Evolutionary conservation across 1,140 invertebrate genomes (phyloP).

Genomic region (Bilobella aurantiaca): DNA sequence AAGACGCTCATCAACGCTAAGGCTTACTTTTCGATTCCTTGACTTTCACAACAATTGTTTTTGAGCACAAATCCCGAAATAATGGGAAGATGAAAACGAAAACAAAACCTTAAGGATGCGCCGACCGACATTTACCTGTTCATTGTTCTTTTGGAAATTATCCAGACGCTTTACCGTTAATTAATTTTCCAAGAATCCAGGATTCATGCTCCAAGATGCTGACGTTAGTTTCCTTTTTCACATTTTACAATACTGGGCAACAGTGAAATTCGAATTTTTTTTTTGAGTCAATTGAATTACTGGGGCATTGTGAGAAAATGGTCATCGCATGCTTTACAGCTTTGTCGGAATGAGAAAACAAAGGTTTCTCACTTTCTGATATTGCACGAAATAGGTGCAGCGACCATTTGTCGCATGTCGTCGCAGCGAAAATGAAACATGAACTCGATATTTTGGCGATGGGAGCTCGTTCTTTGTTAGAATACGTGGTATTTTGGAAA

Average conservation of each 20-base stretch:
- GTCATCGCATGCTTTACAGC: not conserved
- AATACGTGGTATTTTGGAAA: no score
- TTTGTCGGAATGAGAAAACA: not conserved
- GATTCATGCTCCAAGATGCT: not conserved
- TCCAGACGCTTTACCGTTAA: not conserved
- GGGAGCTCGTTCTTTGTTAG: no score
- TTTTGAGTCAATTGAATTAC: not conserved
- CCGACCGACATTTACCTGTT: not conserved
- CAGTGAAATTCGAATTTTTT: not conserved
- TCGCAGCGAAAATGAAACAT: not conserved
- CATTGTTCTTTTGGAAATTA: not conserved
- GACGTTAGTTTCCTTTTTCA: no score
- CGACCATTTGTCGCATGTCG: not conserved
- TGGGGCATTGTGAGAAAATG: not conserved
- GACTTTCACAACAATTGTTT: no score
- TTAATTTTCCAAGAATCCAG: not conserved
- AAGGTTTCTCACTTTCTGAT: conserved; percentile 7
- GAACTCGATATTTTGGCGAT: not conserved
- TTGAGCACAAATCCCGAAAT: conserved; percentile 3
- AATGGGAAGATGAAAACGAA: not conserved
- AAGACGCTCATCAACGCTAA: not conserved
- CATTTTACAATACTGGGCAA: no score
- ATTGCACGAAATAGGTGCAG: not conserved
- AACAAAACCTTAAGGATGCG: not conserved
- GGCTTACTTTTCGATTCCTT: not conserved